Evolutionary conservation across 1,140 invertebrate genomes (phyloP).

Genomic region (Drosophila oshimai): DNA sequence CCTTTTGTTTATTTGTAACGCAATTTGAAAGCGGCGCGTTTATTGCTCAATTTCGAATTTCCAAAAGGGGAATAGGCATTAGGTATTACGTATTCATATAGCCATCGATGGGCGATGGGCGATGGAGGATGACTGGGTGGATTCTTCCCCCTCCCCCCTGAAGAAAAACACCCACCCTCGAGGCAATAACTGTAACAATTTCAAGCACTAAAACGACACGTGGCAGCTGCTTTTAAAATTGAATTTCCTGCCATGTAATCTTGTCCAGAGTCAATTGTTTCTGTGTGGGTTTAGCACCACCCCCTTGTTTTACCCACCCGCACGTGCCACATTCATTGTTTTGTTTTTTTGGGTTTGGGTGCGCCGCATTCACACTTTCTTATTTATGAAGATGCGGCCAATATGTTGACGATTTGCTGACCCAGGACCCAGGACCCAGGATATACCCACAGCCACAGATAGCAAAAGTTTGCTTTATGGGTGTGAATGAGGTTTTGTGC

Average conservation of each 20-base stretch:
- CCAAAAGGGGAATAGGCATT: conserved; percentile 41
- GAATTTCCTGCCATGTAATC: conserved; percentile 82
- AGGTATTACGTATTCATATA: conserved; percentile 72
- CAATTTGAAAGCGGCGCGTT: conserved; percentile 64
- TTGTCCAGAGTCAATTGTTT: conserved; percentile 81
- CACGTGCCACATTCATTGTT: conserved; percentile 39
- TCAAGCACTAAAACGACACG: conserved; percentile 82
- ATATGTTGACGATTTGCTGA: conserved; percentile 76
- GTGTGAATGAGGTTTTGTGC: conserved; percentile 36
- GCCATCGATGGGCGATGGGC: conserved; percentile 32
- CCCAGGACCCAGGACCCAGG: conserved; percentile 24
- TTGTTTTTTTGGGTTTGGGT: conserved; percentile 13
- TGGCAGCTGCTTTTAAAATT: conserved; percentile 83
- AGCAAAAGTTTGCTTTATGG: conserved; percentile 25
- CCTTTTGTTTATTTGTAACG: conserved; percentile 66
- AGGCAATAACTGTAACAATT: conserved; percentile 76
- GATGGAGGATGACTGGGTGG: conserved; percentile 37
- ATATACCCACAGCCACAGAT: background rate
- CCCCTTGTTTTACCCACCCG: background rate
- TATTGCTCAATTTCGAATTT: conserved; percentile 73
- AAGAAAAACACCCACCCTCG: conserved; percentile 31
- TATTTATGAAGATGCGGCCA: conserved; percentile 76
- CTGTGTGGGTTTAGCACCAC: conserved; percentile 10
- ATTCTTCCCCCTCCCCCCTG: background rate
- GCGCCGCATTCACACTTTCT: conserved; percentile 50